phyloP scores from a whole-genome alignment of 2,113 vertebrate genomes.

The Bujurquina vittata region DNA sequence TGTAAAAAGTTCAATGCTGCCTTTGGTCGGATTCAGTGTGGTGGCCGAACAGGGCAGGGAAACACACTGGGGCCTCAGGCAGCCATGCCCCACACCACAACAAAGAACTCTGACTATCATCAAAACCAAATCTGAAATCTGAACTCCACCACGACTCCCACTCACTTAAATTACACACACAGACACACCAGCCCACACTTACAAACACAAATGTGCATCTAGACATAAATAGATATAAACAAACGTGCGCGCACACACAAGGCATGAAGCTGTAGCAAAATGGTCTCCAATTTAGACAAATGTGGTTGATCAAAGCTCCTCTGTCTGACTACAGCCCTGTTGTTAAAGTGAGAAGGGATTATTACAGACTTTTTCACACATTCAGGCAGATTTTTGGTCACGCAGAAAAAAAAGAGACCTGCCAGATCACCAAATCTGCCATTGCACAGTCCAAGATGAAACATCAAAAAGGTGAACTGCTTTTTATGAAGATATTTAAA shows the following conservation, averaged over 20 bases:
- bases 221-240: slow-evolving; percentile 46
- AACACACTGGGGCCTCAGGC: slow-evolving; percentile 26
- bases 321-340: slow-evolving; percentile 19
- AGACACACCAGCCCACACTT: slow-evolving; percentile 30
- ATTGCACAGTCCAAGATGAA: neutral
- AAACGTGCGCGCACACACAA: neutral
- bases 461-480: neutral
- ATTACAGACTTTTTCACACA: neutral
- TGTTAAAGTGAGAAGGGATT: neutral
- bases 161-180: slow-evolving; percentile 15
- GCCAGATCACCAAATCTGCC: neutral
- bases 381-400: neutral
- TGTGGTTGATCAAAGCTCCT: slow-evolving; percentile 32
- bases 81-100: slow-evolving; percentile 63
- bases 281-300: slow-evolving; percentile 13
- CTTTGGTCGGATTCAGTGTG: slow-evolving; percentile 14
- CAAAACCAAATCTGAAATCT: slow-evolving; percentile 58
- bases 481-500: neutral
- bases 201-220: slow-evolving; percentile 34
- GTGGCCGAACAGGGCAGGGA: slow-evolving; percentile 38
- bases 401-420: neutral
- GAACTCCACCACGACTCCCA: slow-evolving; percentile 48
- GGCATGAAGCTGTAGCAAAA: slow-evolving; percentile 3
- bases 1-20: slow-evolving; percentile 28
- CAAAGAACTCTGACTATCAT: slow-evolving; percentile 65